Percentiles rank a stretch among this genome's conserved stretches.
phyloP scores from a whole-genome alignment of 1,140 invertebrate species.

The Ptiloglossa arizonensis region DNA sequence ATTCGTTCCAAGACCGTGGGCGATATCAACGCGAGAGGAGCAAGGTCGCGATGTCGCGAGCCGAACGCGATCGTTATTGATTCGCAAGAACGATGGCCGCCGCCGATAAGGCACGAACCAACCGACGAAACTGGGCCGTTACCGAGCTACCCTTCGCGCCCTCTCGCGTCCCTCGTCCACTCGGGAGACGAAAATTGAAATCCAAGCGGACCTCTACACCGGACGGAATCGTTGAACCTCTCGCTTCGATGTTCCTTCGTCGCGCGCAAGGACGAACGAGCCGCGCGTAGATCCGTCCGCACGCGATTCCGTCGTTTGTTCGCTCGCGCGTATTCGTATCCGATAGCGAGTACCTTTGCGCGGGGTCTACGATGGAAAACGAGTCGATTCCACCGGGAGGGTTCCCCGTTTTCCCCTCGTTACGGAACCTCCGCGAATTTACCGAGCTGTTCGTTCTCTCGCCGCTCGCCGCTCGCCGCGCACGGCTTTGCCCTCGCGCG shows the following conservation, averaged over 20 bases:
- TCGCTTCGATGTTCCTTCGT: background rate
- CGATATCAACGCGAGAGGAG: background rate
- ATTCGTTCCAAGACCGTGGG: background rate
- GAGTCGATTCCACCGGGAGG: background rate
- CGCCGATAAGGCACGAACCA: background rate
- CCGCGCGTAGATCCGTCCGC: background rate
- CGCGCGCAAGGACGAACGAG: background rate
- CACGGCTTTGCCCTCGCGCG: background rate
- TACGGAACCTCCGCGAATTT: too few species aligned
- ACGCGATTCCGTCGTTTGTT: conserved; percentile 20
- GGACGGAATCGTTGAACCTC: conserved; percentile 3
- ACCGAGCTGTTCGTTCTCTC: too few species aligned
- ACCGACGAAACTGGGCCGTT: conserved; percentile 4
- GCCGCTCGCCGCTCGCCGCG: too few species aligned
- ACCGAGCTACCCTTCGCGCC: conserved; percentile 21
- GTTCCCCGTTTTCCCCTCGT: too few species aligned
- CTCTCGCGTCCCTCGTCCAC: conserved; percentile 31
- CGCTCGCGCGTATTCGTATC: background rate
- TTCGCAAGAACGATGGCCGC: background rate
- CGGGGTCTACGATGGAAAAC: background rate
- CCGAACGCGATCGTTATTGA: conserved; percentile 22
- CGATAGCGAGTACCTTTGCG: background rate
- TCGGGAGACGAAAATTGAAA: conserved; percentile 16
- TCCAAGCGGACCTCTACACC: background rate
- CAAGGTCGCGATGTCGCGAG: conserved; percentile 24